These are phyloP conservation scores for Eolophus roseicapilla DNA, from an alignment of 2,113 vertebrate species.

Conservation along the genomic window DNA sequence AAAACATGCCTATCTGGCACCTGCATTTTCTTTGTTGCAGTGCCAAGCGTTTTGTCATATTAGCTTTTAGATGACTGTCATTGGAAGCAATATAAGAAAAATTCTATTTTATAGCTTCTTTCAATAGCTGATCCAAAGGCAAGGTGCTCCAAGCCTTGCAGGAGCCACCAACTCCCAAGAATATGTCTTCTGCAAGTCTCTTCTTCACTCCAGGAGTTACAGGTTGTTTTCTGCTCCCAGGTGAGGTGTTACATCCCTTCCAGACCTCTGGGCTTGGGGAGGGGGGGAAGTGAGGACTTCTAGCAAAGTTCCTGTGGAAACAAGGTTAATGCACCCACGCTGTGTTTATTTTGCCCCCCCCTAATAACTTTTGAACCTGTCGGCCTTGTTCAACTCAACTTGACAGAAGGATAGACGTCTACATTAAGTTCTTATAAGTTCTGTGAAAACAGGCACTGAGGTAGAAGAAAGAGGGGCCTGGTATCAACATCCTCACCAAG, in stretches of 20 bases:
- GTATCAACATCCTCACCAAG: fast-evolving
- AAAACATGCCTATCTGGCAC: background rate
- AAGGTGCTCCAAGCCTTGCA: background rate
- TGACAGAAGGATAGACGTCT: constrained; percentile 14
- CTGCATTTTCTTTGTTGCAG: background rate
- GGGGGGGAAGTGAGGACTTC: background rate
- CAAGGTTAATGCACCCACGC: background rate
- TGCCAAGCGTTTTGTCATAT: background rate
- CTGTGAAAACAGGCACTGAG: background rate
- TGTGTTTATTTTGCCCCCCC: constrained; percentile 28
- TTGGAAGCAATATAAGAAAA: background rate
- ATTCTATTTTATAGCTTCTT: background rate
- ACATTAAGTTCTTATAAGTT: background rate
- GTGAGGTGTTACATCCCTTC: background rate
- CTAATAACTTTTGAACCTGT: constrained; percentile 5
- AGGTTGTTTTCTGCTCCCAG: background rate
- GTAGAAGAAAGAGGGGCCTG: background rate
- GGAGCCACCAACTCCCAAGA: background rate
- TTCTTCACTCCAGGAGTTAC: background rate
- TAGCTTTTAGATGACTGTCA: background rate
- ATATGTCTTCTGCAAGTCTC: background rate
- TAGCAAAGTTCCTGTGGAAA: background rate
- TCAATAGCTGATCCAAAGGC: background rate
- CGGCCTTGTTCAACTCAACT: background rate
- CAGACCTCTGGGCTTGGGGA: background rate